Base-by-base conservation (phyloP, 2,113 vertebrate genomes). In the Corythaeola cristata region DNA sequence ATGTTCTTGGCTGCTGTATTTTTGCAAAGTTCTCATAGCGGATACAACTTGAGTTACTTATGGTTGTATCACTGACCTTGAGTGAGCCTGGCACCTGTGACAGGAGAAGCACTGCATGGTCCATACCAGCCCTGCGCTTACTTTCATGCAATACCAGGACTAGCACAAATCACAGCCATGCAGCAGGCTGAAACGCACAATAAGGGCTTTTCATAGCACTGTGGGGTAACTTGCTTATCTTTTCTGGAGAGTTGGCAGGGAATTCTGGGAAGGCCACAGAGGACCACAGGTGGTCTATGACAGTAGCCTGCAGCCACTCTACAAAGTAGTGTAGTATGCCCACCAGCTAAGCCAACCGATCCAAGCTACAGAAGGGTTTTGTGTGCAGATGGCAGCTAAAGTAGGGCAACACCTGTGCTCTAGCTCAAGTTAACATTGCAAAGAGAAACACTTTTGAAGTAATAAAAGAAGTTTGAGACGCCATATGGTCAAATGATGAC, bases 321-420 rank as follows among this genome's bases (percentile, higher is more conserved):
- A 27, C 0, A 0, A 62, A 91, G 33, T 50, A 27, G 33, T 13
- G 9, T 15, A 30, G 28, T 49, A 16, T 39, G 62, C 12, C 58
- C 35, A 8, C 59, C 80, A 17, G 7, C 7, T 64, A 23, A 67
- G 52, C 17, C 64, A 90, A 81, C 5, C 0, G 0, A 75, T 60
- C 37, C 52, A 77, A 85, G 81, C 9, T 92, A 59, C 56, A 87
- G 53, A 47, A 95, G 28, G 45, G 49, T 16, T 95, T 94, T 85
- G 15, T 68, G 35, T 62, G 45, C 92, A 94, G 94, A 90, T 79
- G 83, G 94, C 62, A 75, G 77, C 66, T 75, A 37, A 95, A 90
- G 84, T 92, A 97, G 94, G 96, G 83, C 76, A 96, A 75, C 92
- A 96, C 90, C 86, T 89, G 93, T 79, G 80, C 87, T 92, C 73